phyloP scores from a whole-genome alignment of 2,888 invertebrate species.

The Ganaspis brasiliensis region DNA sequence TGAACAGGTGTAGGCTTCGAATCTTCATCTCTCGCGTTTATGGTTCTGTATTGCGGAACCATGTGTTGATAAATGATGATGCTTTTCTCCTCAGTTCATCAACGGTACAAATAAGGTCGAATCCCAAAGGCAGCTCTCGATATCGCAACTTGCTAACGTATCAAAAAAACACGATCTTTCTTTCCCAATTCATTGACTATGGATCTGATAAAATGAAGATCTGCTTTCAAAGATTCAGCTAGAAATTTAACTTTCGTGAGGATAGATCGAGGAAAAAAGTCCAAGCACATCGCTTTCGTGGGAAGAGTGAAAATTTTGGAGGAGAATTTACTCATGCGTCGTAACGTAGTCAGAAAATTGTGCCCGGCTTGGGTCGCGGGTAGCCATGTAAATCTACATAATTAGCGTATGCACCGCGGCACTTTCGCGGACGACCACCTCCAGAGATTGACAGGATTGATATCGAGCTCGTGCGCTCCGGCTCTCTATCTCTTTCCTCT shows the following conservation, averaged over 20 bases:
- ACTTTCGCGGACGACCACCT: conserved; percentile 61
- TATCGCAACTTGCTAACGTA: no score
- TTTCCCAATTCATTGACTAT: no score
- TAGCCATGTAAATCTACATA: conserved; percentile 62
- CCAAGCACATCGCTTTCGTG: no score
- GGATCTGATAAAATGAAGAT: no score
- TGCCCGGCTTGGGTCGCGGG: conserved; percentile 46
- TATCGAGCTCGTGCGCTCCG: conserved; percentile 59
- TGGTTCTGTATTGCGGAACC: neutral
- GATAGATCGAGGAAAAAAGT: no score
- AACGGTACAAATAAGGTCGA: neutral
- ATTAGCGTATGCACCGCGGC: conserved; percentile 67
- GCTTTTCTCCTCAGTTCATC: neutral
- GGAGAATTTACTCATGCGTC: no score
- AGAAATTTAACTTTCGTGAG: no score
- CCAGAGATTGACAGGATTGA: conserved; percentile 67
- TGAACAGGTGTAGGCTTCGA: conserved; percentile 27
- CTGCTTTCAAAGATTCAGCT: no score
- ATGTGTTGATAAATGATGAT: neutral
- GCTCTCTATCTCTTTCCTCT: conserved; percentile 45
- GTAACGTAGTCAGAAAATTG: no score
- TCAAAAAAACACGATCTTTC: no score
- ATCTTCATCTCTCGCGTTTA: neutral
- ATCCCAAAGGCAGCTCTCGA: no score
- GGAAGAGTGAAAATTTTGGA: no score